Percentiles rank a stretch among this genome's conserved stretches.
phyloP scores from a whole-genome alignment of 2,113 vertebrate species.

The Paralichthys olivaceus region DNA sequence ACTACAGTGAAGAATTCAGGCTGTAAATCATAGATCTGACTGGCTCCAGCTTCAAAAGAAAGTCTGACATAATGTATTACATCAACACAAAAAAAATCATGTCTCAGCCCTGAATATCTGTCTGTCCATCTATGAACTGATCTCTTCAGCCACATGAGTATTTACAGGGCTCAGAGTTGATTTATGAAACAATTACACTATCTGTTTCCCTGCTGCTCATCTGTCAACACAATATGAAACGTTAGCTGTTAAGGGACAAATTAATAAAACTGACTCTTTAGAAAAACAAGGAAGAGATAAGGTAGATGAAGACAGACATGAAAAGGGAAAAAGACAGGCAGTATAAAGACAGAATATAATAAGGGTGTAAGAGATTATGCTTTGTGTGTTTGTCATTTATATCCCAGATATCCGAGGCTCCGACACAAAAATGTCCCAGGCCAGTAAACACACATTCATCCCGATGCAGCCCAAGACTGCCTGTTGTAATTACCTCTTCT shows the following conservation, averaged over 20 bases:
- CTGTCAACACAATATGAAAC: slow-evolving; percentile 31
- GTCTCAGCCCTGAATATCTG: not conserved
- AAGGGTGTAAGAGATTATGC: not conserved
- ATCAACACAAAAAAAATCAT: not conserved
- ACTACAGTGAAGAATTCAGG: slow-evolving; percentile 28
- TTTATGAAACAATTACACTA: slow-evolving; percentile 45
- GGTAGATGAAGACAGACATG: not conserved
- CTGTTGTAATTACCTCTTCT: slow-evolving; percentile 52
- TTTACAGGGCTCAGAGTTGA: slow-evolving; percentile 36
- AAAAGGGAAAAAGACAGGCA: not conserved
- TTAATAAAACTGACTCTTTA: not conserved
- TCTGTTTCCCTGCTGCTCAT: slow-evolving; percentile 22
- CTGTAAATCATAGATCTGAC: slow-evolving; percentile 39
- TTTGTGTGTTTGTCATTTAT: slow-evolving; percentile 22
- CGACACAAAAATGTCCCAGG: slow-evolving; percentile 6
- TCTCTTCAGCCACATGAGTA: slow-evolving; percentile 17
- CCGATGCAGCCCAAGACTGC: slow-evolving; percentile 23
- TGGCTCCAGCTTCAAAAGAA: slow-evolving; percentile 20
- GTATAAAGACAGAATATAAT: slow-evolving; percentile 3
- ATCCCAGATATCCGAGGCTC: slow-evolving; percentile 16
- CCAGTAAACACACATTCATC: slow-evolving; percentile 39
- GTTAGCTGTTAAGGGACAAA: not conserved
- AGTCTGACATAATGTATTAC: slow-evolving; percentile 4
- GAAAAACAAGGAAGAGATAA: not conserved
- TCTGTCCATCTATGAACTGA: not conserved